These are phyloP conservation scores for Sphaeridia pumilis DNA, from an alignment of 2,888 invertebrate genomes.

Conservation along the genomic window DNA sequence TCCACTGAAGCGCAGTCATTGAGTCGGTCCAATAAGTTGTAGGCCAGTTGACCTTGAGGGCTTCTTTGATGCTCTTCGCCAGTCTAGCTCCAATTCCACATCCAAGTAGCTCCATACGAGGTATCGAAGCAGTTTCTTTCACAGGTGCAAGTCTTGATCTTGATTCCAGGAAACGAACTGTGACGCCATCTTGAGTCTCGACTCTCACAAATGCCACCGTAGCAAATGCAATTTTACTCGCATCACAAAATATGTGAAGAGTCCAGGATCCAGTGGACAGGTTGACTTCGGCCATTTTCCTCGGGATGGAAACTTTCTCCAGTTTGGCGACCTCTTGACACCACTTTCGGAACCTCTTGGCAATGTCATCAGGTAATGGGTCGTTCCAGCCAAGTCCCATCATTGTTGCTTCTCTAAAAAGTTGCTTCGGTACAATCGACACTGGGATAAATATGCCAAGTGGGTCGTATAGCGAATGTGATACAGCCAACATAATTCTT, in stretches of 20 bases:
- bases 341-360: constrained; percentile 22
- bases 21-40: constrained; percentile 31
- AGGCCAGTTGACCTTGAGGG: constrained; percentile 14
- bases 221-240: constrained; percentile 36
- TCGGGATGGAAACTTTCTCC: constrained; percentile 26
- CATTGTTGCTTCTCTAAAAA: constrained; percentile 22
- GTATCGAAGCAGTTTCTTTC: constrained; percentile 35
- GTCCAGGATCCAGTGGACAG: no score
- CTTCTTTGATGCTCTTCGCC: constrained; percentile 14
- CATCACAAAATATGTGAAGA: constrained; percentile 36
- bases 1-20: constrained; percentile 26
- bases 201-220: constrained; percentile 33
- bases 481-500: constrained; percentile 3
- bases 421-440: constrained; percentile 3
- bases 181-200: constrained; percentile 14
- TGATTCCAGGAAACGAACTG: constrained; percentile 18
- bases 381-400: constrained; percentile 20
- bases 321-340: constrained; percentile 22
- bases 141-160: constrained; percentile 37
- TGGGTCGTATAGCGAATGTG: constrained; percentile 10
- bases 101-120: constrained; percentile 37
- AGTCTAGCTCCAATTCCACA: constrained; percentile 35
- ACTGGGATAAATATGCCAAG: constrained; percentile 10
- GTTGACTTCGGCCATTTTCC: constrained; percentile 23
- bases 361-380: constrained; percentile 4